Conservation (phyloP, 2,797 vertebrate genomes). For the Balearica regulorum region DNA sequence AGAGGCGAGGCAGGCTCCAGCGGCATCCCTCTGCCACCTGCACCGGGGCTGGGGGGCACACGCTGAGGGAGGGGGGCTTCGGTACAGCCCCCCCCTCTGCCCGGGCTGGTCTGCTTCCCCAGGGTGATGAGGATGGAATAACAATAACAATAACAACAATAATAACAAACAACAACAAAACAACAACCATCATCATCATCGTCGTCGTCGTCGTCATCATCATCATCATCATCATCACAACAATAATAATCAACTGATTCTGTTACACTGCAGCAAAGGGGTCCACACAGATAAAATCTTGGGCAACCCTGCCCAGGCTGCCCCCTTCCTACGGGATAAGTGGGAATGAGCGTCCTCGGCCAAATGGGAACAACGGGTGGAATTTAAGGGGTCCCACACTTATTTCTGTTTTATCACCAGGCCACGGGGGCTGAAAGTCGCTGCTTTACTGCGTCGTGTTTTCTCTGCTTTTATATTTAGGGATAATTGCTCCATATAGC, state of each 20-base stretch:
- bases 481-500: neutral
- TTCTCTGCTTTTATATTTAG: neutral
- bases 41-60: too few species aligned
- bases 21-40: too few species aligned
- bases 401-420: neutral
- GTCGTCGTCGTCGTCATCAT: too few species aligned
- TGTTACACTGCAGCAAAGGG: neutral
- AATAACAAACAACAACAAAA: neutral
- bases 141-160: neutral
- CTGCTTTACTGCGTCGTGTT: neutral
- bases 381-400: neutral
- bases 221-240: too few species aligned
- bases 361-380: neutral
- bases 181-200: too few species aligned
- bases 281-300: rapidly evolving
- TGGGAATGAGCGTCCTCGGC: neutral
- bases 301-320: neutral
- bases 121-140: neutral
- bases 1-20: neutral
- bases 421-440: rapidly evolving
- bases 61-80: too few species aligned
- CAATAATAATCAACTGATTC: neutral
- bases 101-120: neutral
- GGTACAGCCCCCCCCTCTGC: too few species aligned
- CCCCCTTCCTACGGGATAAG: rapidly evolving